Percentiles rank a stretch among this genome's conserved stretches.
Evolutionary conservation across 2,888 invertebrate species (phyloP).

Genomic region (Meiosimyza decipiens): DNA sequence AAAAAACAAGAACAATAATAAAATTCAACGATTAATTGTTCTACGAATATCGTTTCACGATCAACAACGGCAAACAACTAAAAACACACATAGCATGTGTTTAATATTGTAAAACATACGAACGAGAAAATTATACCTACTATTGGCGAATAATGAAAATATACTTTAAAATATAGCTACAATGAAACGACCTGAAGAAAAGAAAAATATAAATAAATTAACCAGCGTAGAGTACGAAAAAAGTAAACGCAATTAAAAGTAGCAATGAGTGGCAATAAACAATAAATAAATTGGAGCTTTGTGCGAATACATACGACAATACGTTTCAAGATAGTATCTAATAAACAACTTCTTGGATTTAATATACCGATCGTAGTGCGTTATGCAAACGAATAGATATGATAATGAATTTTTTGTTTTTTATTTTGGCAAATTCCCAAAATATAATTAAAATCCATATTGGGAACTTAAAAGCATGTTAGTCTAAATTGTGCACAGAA

Average conservation of each 20-base stretch:
- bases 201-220: constrained; percentile 43
- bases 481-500: no score
- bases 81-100: constrained; percentile 17
- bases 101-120: constrained; percentile 3
- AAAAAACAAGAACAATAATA: not conserved
- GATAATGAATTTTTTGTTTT: no score
- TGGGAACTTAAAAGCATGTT: no score
- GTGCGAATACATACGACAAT: not conserved
- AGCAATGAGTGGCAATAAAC: not conserved
- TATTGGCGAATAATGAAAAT: not conserved
- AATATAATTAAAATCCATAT: no score
- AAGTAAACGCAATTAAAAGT: constrained; percentile 1
- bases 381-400: no score
- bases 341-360: no score
- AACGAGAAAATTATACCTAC: not conserved
- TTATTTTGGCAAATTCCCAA: no score
- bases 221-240: constrained; percentile 53
- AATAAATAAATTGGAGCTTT: not conserved
- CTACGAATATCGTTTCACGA: not conserved
- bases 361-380: no score
- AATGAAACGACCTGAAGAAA: constrained; percentile 34
- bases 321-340: no score
- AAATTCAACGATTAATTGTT: not conserved
- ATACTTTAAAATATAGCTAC: constrained; percentile 3
- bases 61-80: constrained; percentile 1